Conservation (phyloP, 2,888 invertebrate genomes). For the Trichogramma dendrolimi region DNA sequence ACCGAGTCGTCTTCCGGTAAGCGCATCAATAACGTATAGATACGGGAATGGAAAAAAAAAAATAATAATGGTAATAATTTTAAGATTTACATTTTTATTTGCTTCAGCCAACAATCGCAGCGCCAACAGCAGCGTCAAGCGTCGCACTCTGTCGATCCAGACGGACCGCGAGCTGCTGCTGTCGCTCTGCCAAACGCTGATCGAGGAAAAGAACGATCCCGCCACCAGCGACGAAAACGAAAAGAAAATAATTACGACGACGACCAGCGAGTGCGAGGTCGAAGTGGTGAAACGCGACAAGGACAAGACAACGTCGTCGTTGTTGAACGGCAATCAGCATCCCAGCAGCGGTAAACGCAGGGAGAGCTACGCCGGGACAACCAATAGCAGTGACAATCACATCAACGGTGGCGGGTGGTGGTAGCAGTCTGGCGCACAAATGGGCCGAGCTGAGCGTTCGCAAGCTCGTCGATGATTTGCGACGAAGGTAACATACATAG, state of each 20-base stretch:
- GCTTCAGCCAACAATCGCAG: conserved; percentile 10
- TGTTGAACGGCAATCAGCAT: too few relatives aligned
- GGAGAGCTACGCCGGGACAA: too few relatives aligned
- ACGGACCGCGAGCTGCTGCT: conserved; percentile 35
- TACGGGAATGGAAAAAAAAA: not conserved
- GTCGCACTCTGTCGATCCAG: conserved; percentile 36
- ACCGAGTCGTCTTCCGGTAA: conserved; percentile 24
- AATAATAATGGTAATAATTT: not conserved
- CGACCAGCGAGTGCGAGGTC: not conserved
- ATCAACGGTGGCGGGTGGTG: too few relatives aligned
- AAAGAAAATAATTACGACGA: not conserved
- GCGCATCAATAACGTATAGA: not conserved
- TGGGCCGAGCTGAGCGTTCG: conserved; percentile 27
- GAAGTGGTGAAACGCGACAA: not conserved
- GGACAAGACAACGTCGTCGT: not conserved
- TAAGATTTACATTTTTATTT: not conserved
- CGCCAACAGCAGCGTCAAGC: conserved; percentile 25
- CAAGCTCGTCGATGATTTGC: conserved; percentile 23
- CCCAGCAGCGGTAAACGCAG: too few relatives aligned
- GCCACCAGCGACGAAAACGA: not conserved
- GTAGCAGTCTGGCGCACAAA: not conserved
- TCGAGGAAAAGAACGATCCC: not conserved
- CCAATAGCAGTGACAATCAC: too few relatives aligned
- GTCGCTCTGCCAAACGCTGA: conserved; percentile 18
- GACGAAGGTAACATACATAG: conserved; percentile 1